These are phyloP conservation scores for Psilanteris sp. DNA, from an alignment of 1,140 invertebrate species.

Conservation along the genomic window DNA sequence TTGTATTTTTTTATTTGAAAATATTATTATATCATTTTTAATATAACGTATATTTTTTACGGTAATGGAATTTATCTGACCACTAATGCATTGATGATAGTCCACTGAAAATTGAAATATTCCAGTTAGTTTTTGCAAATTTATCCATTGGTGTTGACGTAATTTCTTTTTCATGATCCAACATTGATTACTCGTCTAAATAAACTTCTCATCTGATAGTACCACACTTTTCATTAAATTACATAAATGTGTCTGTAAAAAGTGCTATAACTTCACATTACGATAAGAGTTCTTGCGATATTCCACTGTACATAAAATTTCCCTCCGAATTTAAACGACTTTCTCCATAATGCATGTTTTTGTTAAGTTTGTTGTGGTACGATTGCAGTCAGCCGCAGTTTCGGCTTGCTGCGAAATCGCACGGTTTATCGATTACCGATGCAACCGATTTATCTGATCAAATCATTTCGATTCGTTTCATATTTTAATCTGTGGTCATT, in stretches of 20 bases:
- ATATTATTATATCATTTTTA: no score
- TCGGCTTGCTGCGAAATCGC: constrained; percentile 44
- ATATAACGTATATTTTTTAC: no score
- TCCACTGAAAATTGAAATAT: no score
- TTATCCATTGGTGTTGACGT: neutral
- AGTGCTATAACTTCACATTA: constrained; percentile 46
- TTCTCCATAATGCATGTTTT: constrained; percentile 61
- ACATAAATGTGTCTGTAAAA: constrained; percentile 46
- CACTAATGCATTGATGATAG: no score
- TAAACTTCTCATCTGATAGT: constrained; percentile 24
- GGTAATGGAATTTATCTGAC: no score
- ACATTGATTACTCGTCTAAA: constrained; percentile 14
- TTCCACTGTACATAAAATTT: constrained; percentile 46
- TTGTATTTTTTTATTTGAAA: no score
- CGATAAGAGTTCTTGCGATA: constrained; percentile 49
- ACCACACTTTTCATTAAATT: constrained; percentile 49
- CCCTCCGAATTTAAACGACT: constrained; percentile 62
- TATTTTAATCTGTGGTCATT: constrained; percentile 47
- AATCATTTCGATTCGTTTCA: constrained; percentile 47
- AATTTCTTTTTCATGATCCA: constrained; percentile 26
- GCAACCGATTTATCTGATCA: constrained; percentile 43
- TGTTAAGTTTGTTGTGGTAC: constrained; percentile 33
- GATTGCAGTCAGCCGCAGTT: constrained; percentile 44
- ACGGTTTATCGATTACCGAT: constrained; percentile 40
- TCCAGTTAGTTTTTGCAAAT: neutral